Conservation (phyloP, 2,888 invertebrate genomes). For the Eupithecia abbreviata region DNA sequence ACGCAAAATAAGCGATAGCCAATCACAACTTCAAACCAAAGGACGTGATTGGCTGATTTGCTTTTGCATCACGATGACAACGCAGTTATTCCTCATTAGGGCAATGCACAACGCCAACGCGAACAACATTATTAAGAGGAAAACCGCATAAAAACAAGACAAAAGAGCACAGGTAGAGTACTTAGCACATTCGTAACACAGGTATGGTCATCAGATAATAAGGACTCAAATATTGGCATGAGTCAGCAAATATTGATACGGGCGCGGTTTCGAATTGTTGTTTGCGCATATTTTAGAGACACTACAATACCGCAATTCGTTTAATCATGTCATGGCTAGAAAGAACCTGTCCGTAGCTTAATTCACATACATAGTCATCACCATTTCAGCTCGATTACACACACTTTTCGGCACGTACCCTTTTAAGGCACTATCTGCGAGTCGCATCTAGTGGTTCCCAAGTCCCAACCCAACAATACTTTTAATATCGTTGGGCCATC, state of each 20-base stretch:
- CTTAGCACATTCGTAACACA: slow-evolving; percentile 10
- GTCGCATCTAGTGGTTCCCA: not conserved
- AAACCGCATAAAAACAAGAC: slow-evolving; percentile 13
- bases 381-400: not conserved
- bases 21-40: not conserved
- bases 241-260: slow-evolving; percentile 23
- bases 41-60: not conserved
- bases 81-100: slow-evolving; percentile 1
- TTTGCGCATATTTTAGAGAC: slow-evolving; percentile 1
- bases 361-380: not conserved
- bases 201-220: slow-evolving; percentile 10
- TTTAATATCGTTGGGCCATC: not conserved
- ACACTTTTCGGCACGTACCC: not conserved
- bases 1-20: not conserved
- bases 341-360: not conserved
- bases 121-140: not conserved
- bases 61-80: not conserved
- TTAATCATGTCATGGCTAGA: not conserved
- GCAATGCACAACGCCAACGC: slow-evolving; percentile 14
- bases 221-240: slow-evolving; percentile 19
- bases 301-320: not conserved
- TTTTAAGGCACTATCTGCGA: not conserved
- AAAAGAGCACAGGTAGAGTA: slow-evolving; percentile 1
- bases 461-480: not conserved
- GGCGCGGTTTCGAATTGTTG: not conserved